Evolutionary conservation across 2,888 invertebrate genomes (phyloP).

Genomic region (Campopleginae sp.): DNA sequence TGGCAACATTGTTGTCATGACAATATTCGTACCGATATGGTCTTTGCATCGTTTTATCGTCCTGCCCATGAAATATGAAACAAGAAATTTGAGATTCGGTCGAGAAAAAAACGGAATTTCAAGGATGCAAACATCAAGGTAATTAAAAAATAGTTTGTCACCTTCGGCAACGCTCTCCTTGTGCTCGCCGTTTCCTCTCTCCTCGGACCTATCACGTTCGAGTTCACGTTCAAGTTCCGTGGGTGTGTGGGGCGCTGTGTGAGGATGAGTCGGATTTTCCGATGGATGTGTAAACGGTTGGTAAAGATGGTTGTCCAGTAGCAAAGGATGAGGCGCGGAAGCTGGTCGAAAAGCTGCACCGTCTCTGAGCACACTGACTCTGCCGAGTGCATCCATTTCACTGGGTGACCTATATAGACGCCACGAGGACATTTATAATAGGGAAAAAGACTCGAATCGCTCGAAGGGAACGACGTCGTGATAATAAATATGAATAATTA

Average conservation of each 20-base stretch:
- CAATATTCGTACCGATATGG: too few species aligned
- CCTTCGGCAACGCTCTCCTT: conserved; percentile 83
- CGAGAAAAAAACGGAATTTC: too few species aligned
- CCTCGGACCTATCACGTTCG: conserved; percentile 80
- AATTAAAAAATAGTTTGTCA: conserved; percentile 64
- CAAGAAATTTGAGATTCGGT: too few species aligned
- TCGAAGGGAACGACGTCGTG: neutral
- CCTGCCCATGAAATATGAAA: too few species aligned
- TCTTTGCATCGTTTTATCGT: too few species aligned
- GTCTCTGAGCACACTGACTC: conserved; percentile 89
- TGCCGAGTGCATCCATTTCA: conserved; percentile 82
- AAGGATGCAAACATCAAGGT: too few species aligned
- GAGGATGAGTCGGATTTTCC: conserved; percentile 79
- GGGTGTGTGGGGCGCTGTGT: conserved; percentile 81
- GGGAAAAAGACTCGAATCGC: neutral
- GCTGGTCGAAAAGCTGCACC: conserved; percentile 86
- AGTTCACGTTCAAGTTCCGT: conserved; percentile 82
- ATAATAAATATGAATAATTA: conserved; percentile 67
- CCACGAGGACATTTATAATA: neutral
- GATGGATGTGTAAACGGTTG: conserved; percentile 79
- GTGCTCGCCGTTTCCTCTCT: conserved; percentile 80
- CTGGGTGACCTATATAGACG: conserved; percentile 80
- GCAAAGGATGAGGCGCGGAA: conserved; percentile 86
- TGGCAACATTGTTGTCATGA: too few species aligned
- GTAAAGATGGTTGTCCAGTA: conserved; percentile 84